Percentiles rank a stretch among this genome's conserved stretches.
Evolutionary conservation across 2,888 invertebrate genomes (phyloP).

Genomic region (Lasioglossum marginatum): DNA sequence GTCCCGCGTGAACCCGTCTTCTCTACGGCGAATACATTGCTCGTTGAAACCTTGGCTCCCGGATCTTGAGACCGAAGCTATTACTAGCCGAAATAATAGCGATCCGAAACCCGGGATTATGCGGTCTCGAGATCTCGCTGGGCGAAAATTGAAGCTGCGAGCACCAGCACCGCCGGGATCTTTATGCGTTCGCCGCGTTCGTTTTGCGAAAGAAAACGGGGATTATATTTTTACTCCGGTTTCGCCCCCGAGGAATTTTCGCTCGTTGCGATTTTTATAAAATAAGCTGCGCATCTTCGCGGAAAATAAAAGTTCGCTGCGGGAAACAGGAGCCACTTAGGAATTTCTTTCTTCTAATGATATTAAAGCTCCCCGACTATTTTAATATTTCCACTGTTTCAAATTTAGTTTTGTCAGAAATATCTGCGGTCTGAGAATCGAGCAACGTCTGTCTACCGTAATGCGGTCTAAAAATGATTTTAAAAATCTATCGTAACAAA

Average conservation of each 20-base stretch:
- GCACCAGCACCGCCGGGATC: neutral
- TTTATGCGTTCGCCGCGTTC: neutral
- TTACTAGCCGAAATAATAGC: constrained; percentile 1
- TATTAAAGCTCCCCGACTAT: neutral
- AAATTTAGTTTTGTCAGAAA: neutral
- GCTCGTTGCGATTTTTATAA: neutral
- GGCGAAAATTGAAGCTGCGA: neutral
- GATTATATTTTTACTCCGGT: neutral
- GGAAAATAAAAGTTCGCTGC: neutral
- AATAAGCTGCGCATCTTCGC: neutral
- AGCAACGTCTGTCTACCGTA: no score
- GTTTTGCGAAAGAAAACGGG: neutral
- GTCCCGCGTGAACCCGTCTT: neutral
- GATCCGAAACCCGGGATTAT: neutral
- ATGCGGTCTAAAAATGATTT: no score
- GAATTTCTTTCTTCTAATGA: neutral
- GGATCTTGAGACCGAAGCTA: neutral
- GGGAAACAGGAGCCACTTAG: neutral
- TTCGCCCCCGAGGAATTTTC: neutral
- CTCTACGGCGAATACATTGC: neutral
- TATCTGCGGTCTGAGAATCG: no score
- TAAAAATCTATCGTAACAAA: no score
- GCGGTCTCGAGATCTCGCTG: neutral
- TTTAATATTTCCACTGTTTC: neutral
- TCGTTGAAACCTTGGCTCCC: neutral